Evolutionary conservation across 2,888 invertebrate species (phyloP).

Genomic region (Drosophila aldrichi): DNA sequence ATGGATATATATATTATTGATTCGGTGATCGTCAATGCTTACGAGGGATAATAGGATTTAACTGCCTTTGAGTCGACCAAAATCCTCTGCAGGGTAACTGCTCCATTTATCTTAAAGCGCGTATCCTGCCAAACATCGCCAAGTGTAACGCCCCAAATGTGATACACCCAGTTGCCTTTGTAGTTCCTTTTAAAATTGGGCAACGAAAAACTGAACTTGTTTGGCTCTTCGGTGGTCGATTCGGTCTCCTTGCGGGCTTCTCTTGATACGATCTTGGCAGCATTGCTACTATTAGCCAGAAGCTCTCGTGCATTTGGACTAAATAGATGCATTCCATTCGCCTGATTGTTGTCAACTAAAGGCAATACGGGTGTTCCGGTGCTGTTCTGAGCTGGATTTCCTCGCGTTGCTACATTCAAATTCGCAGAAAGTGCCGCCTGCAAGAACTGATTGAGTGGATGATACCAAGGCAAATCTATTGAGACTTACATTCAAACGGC

Average conservation of each 20-base stretch:
- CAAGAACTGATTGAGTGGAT: neutral
- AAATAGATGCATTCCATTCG: neutral
- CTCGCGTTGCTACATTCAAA: neutral
- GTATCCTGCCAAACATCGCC: neutral
- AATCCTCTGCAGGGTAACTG: neutral
- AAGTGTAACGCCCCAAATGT: neutral
- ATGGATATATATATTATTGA: no score
- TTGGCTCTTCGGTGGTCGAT: neutral
- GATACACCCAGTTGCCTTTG: neutral
- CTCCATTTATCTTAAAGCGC: neutral
- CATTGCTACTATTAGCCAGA: neutral
- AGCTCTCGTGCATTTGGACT: neutral
- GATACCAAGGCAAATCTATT: neutral
- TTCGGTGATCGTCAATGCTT: no score
- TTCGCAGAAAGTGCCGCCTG: neutral
- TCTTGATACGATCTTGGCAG: neutral
- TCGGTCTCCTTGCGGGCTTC: neutral
- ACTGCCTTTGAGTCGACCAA: neutral
- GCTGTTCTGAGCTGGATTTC: no score
- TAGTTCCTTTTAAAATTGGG: neutral
- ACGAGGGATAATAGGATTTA: neutral
- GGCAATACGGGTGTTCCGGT: accelerated
- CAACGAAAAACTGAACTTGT: neutral
- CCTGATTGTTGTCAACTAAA: neutral
- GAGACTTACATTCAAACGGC: neutral